Percentiles rank a stretch among this genome's conserved stretches.
Conservation (phyloP, 2,797 vertebrate genomes). For the Cyclopterus lumpus region DNA sequence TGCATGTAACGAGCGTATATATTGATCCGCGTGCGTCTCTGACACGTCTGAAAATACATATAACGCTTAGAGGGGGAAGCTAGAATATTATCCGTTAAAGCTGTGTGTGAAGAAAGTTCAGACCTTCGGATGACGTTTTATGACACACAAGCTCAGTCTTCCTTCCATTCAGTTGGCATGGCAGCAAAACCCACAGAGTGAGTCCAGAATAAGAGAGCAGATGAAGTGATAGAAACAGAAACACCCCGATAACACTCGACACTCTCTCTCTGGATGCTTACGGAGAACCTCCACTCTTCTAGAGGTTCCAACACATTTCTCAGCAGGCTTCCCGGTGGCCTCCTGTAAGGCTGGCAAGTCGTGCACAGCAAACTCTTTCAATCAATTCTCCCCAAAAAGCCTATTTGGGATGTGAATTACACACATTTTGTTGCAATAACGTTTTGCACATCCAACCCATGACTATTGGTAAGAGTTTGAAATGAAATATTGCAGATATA, state of each 20-base stretch:
- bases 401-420: conserved; percentile 21
- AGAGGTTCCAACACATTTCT: conserved; percentile 44
- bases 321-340: conserved; percentile 21
- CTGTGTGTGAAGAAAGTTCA: not conserved
- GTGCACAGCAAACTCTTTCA: conserved; percentile 24
- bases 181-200: conserved; percentile 1
- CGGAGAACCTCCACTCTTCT: conserved; percentile 30
- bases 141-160: not conserved
- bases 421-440: conserved; percentile 19
- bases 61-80: not conserved
- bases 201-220: conserved; percentile 1
- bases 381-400: conserved; percentile 19
- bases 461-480: conserved; percentile 6
- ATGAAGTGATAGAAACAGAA: conserved; percentile 24
- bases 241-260: conserved; percentile 33
- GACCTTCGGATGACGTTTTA: not conserved
- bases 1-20: not conserved
- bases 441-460: conserved; percentile 25
- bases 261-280: conserved; percentile 7
- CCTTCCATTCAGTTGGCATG: conserved; percentile 1
- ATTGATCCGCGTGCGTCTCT: not conserved
- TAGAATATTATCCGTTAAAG: not conserved
- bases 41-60: not conserved
- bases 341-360: conserved; percentile 42
- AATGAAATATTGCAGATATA: not conserved